These are phyloP conservation scores for Menura novaehollandiae DNA, from an alignment of 2,113 vertebrate genomes.

Conservation along the genomic window DNA sequence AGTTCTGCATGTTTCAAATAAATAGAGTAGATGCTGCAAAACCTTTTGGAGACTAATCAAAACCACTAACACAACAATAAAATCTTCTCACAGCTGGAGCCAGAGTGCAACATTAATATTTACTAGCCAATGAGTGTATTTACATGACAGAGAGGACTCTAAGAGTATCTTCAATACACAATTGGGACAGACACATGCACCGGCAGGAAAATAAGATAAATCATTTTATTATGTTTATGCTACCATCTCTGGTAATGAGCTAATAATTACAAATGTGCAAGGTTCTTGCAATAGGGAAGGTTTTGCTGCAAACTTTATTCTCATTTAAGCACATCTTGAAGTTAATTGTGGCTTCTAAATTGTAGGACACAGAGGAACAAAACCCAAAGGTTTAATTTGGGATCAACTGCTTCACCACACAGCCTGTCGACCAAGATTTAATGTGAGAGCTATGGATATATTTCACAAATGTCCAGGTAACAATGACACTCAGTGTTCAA, in stretches of 20 bases:
- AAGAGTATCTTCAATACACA: conserved; percentile 28
- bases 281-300: conserved; percentile 24
- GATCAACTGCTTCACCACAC: not conserved
- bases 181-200: conserved; percentile 50
- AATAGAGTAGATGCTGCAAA: conserved; percentile 35
- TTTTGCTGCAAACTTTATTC: conserved; percentile 12
- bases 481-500: not conserved
- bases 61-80: conserved; percentile 54
- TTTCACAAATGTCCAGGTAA: not conserved
- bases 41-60: conserved; percentile 65
- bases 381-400: not conserved
- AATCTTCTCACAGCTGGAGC: conserved; percentile 48
- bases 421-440: not conserved
- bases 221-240: conserved; percentile 26
- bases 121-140: conserved; percentile 53
- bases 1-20: conserved; percentile 56
- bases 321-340: not conserved
- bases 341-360: not conserved
- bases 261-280: conserved; percentile 37
- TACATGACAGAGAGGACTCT: conserved; percentile 47
- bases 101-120: conserved; percentile 59
- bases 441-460: not conserved
- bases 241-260: conserved; percentile 45
- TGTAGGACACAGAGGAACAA: not conserved
- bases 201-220: conserved; percentile 51